A percentile compares a stretch with the other conserved stretches of the same genome.
These are phyloP conservation scores for Callitettix versicolor DNA, from an alignment of 1,140 invertebrate species.

Conservation along the genomic window DNA sequence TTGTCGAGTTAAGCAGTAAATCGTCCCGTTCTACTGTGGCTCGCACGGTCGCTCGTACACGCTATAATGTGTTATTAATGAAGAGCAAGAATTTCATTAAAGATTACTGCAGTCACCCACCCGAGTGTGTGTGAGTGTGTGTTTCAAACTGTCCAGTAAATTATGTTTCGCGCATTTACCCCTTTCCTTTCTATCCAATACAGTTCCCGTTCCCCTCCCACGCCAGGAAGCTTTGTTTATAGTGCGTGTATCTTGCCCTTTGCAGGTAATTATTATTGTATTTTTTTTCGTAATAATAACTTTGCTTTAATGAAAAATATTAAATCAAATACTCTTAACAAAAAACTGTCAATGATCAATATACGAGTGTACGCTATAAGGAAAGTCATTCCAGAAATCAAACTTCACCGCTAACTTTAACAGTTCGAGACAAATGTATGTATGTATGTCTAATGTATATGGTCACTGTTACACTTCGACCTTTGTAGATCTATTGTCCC, in stretches of 20 bases:
- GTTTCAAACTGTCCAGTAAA: slow-evolving; percentile 53
- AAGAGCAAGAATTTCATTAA: slow-evolving; percentile 57
- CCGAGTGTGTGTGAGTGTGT: slow-evolving; percentile 45
- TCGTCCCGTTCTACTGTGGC: slow-evolving; percentile 2
- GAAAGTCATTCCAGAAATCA: no score
- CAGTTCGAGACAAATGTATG: no score
- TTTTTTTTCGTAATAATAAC: no score
- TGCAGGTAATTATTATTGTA: neutral
- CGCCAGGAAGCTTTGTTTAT: neutral
- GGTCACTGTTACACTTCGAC: no score
- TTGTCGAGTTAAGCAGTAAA: neutral
- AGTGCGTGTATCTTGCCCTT: neutral
- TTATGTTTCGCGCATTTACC: slow-evolving; percentile 32
- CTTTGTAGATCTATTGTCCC: no score
- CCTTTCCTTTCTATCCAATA: slow-evolving; percentile 9
- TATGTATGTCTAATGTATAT: no score
- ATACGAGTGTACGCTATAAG: no score
- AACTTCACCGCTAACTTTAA: no score
- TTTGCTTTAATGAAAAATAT: no score
- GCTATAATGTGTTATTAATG: slow-evolving; percentile 54
- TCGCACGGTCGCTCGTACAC: slow-evolving; percentile 10
- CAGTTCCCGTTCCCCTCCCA: neutral
- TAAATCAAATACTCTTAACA: no score
- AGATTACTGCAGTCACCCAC: slow-evolving; percentile 34
- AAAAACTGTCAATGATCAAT: no score